Evolutionary conservation across 2,888 invertebrate species (phyloP).

Genomic region (Tinea pellionella): DNA sequence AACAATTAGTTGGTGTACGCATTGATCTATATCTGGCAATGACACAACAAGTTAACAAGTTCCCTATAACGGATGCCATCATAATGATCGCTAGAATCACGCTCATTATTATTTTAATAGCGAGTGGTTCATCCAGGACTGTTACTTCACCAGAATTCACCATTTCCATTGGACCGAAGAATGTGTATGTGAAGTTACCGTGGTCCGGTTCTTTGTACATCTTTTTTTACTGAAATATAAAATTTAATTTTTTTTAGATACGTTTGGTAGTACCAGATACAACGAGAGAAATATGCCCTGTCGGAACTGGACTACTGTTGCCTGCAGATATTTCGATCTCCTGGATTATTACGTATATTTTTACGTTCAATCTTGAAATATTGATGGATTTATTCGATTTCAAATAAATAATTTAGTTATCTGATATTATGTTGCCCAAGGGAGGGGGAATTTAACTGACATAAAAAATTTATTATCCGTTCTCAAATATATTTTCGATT

Average conservation of each 20-base stretch:
- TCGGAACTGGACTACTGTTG: neutral
- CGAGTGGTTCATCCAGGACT: conserved; percentile 58
- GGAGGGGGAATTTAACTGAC: neutral
- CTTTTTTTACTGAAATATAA: neutral
- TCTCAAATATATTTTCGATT: neutral
- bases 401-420: neutral
- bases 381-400: neutral
- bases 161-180: conserved; percentile 45
- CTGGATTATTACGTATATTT: too few species aligned
- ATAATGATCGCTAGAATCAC: conserved; percentile 73
- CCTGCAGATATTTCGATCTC: too few species aligned
- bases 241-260: neutral
- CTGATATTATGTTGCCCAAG: neutral
- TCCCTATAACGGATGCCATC: conserved; percentile 78
- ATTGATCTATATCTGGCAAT: conserved; percentile 78
- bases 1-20: conserved; percentile 87
- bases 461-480: neutral
- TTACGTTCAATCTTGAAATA: too few species aligned
- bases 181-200: conserved; percentile 37
- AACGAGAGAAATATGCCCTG: too few species aligned
- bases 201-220: conserved; percentile 6
- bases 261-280: too few species aligned
- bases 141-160: conserved; percentile 37
- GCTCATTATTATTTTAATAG: conserved; percentile 62
- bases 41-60: conserved; percentile 81